These are phyloP conservation scores for Thereva unica DNA, from an alignment of 2,888 invertebrate genomes.

Conservation along the genomic window DNA sequence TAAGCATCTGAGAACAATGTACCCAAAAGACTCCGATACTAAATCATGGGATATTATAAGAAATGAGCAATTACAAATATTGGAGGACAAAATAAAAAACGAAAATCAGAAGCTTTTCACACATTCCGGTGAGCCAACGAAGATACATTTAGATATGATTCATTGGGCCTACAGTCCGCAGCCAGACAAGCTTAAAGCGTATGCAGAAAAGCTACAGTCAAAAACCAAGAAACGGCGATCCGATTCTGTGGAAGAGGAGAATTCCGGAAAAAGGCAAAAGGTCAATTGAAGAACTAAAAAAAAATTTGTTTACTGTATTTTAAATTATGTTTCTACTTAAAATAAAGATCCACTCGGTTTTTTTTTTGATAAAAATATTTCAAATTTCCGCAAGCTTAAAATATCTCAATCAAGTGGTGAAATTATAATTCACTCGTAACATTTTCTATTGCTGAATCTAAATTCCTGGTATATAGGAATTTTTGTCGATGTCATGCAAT, in stretches of 20 bases:
- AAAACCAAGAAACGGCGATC: constrained; percentile 58
- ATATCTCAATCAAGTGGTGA: not conserved
- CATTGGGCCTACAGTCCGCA: constrained; percentile 80
- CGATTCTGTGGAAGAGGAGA: constrained; percentile 46
- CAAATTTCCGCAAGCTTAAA: not conserved
- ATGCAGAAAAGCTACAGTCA: constrained; percentile 52
- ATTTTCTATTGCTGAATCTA: no score
- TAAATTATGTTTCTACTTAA: no score
- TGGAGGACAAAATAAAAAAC: constrained; percentile 65
- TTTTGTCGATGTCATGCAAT: no score
- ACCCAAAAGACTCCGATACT: constrained; percentile 60
- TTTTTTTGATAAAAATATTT: not conserved
- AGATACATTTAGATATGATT: constrained; percentile 69
- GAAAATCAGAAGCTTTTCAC: constrained; percentile 67
- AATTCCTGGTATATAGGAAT: no score
- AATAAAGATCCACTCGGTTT: no score
- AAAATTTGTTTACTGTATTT: no score
- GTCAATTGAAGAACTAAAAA: not conserved
- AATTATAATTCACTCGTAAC: no score
- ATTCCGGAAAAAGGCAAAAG: constrained; percentile 46
- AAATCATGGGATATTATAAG: constrained; percentile 77
- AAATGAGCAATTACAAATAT: constrained; percentile 65
- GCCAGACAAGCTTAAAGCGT: constrained; percentile 68
- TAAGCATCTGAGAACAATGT: constrained; percentile 71
- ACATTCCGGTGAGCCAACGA: constrained; percentile 68